Base-by-base conservation (phyloP, 2,888 invertebrate species). In the Nymphalis c-album region DNA sequence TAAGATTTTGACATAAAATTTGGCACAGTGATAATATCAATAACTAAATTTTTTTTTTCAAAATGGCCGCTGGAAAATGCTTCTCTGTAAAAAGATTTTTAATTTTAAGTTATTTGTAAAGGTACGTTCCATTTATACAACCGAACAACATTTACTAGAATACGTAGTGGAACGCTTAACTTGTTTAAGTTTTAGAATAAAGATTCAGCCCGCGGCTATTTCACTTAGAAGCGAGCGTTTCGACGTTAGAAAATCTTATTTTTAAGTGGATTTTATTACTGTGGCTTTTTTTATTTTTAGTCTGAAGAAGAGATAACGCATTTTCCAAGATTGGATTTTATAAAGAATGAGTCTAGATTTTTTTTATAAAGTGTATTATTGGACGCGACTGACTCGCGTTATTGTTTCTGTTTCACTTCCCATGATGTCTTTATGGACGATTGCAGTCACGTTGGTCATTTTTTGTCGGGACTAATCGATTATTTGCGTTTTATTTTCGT, bases 221-320 rank as follows among this genome's bases (percentile, higher is more conserved):
- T 68, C 64, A 70, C 70, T 70, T 60, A 70, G 62, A 59, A 31
- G 35, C 48, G 58, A 59, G 61, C 64, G 53, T 40, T 57, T 26
- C 57, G 13, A 35, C 57, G 57, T 57, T 40, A 57, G 57, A 40
- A 40, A 57, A 40, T 57, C 57, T 57, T 57, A 57, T 40, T 40
- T 40, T 57, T 57, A 57, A 57, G 57, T 40, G 35, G 40, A 57
- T 57, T 57, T 57, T 57, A 57, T 57, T 40, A 57, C n/a, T 40
- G 57, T 35, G 48, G 8, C 48, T 48, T 18, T 26, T n/a, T 57
- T 40, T 40, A 17, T 57, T 57, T 57, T 57, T 40, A 57, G 18
- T 57, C 40, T 18, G 18, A 17, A 22, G 57, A 35, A 18, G 35
- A 40, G 57, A 35, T 35, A 57, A 57, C 35, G 40, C 57, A 57